A percentile compares a stretch with the other conserved stretches of the same genome.
These are phyloP conservation scores for Drosophila athabasca DNA, from an alignment of 1,140 invertebrate genomes.

Conservation along the genomic window DNA sequence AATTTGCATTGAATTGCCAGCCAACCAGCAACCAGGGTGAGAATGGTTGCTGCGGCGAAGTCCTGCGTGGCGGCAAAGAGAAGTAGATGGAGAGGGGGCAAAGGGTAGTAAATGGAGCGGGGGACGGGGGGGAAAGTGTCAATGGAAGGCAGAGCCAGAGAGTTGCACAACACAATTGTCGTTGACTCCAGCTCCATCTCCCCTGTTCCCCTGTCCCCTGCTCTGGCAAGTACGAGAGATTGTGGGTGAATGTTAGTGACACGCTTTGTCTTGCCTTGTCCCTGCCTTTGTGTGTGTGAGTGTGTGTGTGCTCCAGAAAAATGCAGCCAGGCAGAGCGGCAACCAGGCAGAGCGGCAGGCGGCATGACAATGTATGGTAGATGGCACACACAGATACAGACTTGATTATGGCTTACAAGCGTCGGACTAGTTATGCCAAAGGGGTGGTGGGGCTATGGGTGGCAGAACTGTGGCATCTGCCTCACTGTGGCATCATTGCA, in stretches of 20 bases:
- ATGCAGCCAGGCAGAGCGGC: slow-evolving; percentile 34
- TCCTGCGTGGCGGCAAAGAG: neutral
- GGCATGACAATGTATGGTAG: slow-evolving; percentile 52
- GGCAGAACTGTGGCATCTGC: slow-evolving; percentile 1
- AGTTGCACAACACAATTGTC: slow-evolving; percentile 50
- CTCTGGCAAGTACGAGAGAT: slow-evolving; percentile 5
- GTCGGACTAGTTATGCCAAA: slow-evolving; percentile 19
- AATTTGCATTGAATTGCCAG: slow-evolving; percentile 50
- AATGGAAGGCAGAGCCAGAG: slow-evolving; percentile 37
- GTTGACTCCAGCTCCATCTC: slow-evolving; percentile 21
- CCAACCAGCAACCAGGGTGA: neutral
- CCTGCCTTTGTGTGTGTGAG: neutral
- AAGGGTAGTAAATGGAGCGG: neutral
- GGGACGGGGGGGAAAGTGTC: slow-evolving; percentile 3
- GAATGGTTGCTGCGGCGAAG: slow-evolving; percentile 1
- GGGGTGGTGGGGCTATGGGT: slow-evolving; percentile 20
- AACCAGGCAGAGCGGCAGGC: neutral
- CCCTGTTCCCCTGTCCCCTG: slow-evolving; percentile 2
- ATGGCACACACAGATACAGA: slow-evolving; percentile 44
- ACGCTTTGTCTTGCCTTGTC: slow-evolving; percentile 51
- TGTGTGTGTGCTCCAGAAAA: slow-evolving; percentile 59
- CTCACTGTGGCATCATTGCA: neutral
- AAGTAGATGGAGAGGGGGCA: too few species aligned
- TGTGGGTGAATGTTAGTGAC: slow-evolving; percentile 44
- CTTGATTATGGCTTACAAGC: slow-evolving; percentile 37